These are phyloP conservation scores for Tetragonula carbonaria DNA, from an alignment of 2,888 invertebrate genomes.

Conservation along the genomic window DNA sequence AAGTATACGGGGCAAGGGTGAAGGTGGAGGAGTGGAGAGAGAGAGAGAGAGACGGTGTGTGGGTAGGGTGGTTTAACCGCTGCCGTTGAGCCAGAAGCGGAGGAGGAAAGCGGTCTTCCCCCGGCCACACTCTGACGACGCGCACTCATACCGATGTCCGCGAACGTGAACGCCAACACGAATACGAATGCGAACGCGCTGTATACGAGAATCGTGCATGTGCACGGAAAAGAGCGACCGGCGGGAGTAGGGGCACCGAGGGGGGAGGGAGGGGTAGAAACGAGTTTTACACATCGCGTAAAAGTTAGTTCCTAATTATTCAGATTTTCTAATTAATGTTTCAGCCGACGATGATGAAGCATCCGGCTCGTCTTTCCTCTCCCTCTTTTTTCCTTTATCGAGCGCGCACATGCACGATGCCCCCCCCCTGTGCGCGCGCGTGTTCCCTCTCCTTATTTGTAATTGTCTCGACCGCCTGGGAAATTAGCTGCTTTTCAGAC, in stretches of 20 bases:
- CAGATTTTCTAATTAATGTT: conserved; percentile 83
- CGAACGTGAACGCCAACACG: background rate
- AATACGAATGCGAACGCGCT: background rate
- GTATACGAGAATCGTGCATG: conserved; percentile 20
- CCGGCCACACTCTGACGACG: conserved; percentile 28
- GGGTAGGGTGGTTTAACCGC: conserved; percentile 47
- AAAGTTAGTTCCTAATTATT: conserved; percentile 83
- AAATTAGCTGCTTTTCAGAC: conserved; percentile 29
- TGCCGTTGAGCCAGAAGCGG: conserved; percentile 52
- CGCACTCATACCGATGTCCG: conserved; percentile 1
- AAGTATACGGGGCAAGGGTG: conserved; percentile 65
- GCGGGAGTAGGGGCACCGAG: background rate
- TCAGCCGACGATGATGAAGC: conserved; percentile 80
- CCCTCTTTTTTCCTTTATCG: conserved; percentile 70
- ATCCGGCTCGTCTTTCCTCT: conserved; percentile 70
- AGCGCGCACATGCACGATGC: conserved; percentile 32
- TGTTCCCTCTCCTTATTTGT: conserved; percentile 41
- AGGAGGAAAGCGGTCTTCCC: conserved; percentile 66
- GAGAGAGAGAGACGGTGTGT: background rate
- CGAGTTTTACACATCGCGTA: conserved; percentile 75
- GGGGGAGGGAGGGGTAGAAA: conserved; percentile 23
- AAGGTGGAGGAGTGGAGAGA: conserved; percentile 49
- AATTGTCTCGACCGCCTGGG: conserved; percentile 40
- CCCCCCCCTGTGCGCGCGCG: conserved; percentile 16
- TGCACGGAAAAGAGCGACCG: background rate